Evolutionary conservation across 2,888 invertebrate genomes (phyloP).

Genomic region (Iselma pallidipennis): DNA sequence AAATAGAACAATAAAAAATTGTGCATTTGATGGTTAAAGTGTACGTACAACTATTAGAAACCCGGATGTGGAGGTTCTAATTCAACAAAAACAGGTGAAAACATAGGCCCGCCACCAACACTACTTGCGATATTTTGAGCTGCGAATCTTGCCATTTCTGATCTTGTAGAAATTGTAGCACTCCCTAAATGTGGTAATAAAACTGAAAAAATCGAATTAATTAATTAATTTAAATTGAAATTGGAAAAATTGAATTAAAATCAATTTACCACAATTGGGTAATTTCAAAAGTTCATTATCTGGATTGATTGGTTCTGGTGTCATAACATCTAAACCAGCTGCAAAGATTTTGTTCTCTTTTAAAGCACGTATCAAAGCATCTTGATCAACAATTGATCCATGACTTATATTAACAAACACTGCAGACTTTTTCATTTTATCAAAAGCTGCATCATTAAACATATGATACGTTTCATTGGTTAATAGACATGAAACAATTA

Average conservation of each 20-base stretch:
- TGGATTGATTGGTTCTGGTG: conserved; percentile 85
- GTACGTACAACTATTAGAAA: too few species aligned
- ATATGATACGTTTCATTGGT: conserved; percentile 70
- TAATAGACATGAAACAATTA: conserved; percentile 71
- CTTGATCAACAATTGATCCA: conserved; percentile 79
- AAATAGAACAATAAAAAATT: too few species aligned
- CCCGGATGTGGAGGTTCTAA: too few species aligned
- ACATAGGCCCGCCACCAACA: conserved; percentile 70
- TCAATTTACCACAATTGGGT: conserved; percentile 76
- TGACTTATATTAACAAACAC: conserved; percentile 78
- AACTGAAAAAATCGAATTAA: conserved; percentile 63
- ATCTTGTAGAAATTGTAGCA: conserved; percentile 75
- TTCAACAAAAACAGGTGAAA: conserved; percentile 71
- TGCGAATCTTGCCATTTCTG: conserved; percentile 75
- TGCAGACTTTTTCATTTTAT: conserved; percentile 75
- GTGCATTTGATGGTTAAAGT: too few species aligned
- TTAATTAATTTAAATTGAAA: too few species aligned
- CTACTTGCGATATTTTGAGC: conserved; percentile 80
- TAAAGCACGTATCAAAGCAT: conserved; percentile 78
- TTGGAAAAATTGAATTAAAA: background rate
- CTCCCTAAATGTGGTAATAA: conserved; percentile 88
- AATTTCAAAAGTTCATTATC: conserved; percentile 79
- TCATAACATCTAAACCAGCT: conserved; percentile 90
- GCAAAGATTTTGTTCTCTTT: conserved; percentile 75
- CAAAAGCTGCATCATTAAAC: conserved; percentile 69